Conservation (phyloP, 2,797 vertebrate genomes). For the Remorina albescens region DNA sequence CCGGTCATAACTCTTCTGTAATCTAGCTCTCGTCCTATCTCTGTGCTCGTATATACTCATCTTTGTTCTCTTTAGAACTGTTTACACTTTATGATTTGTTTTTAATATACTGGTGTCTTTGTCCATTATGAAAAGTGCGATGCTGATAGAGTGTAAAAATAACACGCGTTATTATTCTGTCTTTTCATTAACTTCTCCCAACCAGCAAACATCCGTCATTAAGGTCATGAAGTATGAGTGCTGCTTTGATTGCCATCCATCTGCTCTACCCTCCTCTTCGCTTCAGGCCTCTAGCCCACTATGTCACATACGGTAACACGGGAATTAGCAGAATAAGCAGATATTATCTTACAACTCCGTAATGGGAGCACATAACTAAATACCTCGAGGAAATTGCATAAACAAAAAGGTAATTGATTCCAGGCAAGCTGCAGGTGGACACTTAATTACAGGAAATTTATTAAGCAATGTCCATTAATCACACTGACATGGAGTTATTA, state of each 20-base stretch:
- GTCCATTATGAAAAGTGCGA: background rate
- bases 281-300: conserved; percentile 53
- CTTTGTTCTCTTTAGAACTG: background rate
- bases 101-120: conserved; percentile 1
- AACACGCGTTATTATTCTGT: conserved; percentile 8
- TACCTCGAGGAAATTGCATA: conserved; percentile 90
- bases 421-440: conserved; percentile 96
- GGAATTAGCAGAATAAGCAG: conserved; percentile 77
- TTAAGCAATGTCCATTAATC: conserved; percentile 96
- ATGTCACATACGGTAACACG: conserved; percentile 58
- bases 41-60: background rate
- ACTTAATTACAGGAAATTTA: conserved; percentile 95
- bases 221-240: conserved; percentile 11
- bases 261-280: conserved; percentile 39
- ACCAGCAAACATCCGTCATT: conserved; percentile 47
- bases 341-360: conserved; percentile 79
- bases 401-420: conserved; percentile 96
- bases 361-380: conserved; percentile 76
- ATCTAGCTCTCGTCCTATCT: conserved; percentile 23
- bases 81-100: background rate
- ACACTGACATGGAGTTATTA: conserved; percentile 90
- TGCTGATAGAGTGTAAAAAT: conserved; percentile 1
- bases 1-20: conserved; percentile 26
- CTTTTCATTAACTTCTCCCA: conserved; percentile 22
- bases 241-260: conserved; percentile 47